Percentiles rank a stretch among this genome's conserved stretches.
Conservation (phyloP, 2,888 invertebrate species). For the Leucophora obtusa region DNA sequence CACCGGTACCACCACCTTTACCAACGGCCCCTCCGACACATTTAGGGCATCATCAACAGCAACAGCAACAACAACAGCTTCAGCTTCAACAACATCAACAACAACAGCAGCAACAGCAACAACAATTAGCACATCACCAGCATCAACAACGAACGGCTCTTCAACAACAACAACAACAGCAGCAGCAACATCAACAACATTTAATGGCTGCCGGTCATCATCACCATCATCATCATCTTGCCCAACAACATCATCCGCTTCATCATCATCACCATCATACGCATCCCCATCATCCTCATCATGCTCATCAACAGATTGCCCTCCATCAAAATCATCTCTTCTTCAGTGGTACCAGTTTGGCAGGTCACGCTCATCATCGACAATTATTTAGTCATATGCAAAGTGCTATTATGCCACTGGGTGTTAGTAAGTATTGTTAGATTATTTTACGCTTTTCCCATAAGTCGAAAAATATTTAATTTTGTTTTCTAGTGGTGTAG, state of each 20-base stretch:
- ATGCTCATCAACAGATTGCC: conserved; percentile 70
- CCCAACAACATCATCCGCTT: conserved; percentile 59
- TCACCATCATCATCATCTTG: conserved; percentile 51
- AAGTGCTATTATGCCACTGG: conserved; percentile 77
- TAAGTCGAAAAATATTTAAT: background rate
- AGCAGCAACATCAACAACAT: conserved; percentile 67
- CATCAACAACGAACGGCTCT: conserved; percentile 61
- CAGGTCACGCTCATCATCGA: conserved; percentile 74
- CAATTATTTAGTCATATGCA: conserved; percentile 78
- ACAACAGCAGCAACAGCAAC: conserved; percentile 41
- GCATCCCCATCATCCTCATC: conserved; percentile 64
- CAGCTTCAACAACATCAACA: conserved; percentile 43
- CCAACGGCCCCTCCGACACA: conserved; percentile 59
- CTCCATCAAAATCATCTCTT: conserved; percentile 70
- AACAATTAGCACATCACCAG: conserved; percentile 52
- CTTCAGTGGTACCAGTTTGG: conserved; percentile 71
- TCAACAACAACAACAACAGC: conserved; percentile 66
- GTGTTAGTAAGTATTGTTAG: conserved; percentile 78
- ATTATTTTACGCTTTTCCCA: background rate
- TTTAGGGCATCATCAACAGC: conserved; percentile 65
- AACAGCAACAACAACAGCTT: conserved; percentile 40
- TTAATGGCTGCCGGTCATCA: conserved; percentile 63
- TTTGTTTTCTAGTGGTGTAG: background rate
- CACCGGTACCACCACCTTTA: conserved; percentile 60
- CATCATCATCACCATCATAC: conserved; percentile 47